Evolutionary conservation across 2,797 vertebrate species (phyloP).

Genomic region (Pterois miles): DNA sequence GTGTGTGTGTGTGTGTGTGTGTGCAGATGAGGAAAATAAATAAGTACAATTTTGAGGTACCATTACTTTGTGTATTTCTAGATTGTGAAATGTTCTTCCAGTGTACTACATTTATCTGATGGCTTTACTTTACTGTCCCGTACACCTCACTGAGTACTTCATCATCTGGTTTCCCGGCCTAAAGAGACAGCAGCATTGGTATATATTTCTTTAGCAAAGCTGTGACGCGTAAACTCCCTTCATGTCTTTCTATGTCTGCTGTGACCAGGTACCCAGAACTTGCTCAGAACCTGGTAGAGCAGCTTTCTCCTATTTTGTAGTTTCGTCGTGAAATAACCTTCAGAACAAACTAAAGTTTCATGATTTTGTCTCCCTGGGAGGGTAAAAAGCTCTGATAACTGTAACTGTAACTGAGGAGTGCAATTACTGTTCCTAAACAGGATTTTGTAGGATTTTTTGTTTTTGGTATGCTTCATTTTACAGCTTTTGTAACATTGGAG

Average conservation of each 20-base stretch:
- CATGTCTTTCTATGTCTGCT: not conserved
- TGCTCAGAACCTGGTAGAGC: not conserved
- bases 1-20: not conserved
- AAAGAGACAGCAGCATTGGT: not conserved
- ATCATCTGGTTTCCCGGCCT: not conserved
- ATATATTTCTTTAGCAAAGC: not conserved
- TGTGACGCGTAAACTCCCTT: not conserved
- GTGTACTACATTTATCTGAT: not conserved
- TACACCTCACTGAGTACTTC: not conserved
- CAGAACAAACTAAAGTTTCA: too few species aligned
- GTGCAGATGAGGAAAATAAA: slow-evolving; percentile 16
- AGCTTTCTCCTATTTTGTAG: not conserved
- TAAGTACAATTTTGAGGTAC: not conserved
- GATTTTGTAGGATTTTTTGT: too few species aligned
- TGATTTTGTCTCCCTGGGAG: too few species aligned
- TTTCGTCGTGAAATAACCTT: too few species aligned
- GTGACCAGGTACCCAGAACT: not conserved
- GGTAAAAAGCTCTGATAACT: too few species aligned
- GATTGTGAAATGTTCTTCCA: not conserved
- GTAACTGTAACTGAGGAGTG: too few species aligned
- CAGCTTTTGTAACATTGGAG: too few species aligned
- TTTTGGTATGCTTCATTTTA: too few species aligned
- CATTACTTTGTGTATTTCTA: not conserved
- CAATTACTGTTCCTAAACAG: too few species aligned
- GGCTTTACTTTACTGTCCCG: not conserved